Evolutionary conservation across 2,888 invertebrate genomes (phyloP), one percentile per base, ranked within the genome.

Genomic region (Scaptomyza flava): DNA sequence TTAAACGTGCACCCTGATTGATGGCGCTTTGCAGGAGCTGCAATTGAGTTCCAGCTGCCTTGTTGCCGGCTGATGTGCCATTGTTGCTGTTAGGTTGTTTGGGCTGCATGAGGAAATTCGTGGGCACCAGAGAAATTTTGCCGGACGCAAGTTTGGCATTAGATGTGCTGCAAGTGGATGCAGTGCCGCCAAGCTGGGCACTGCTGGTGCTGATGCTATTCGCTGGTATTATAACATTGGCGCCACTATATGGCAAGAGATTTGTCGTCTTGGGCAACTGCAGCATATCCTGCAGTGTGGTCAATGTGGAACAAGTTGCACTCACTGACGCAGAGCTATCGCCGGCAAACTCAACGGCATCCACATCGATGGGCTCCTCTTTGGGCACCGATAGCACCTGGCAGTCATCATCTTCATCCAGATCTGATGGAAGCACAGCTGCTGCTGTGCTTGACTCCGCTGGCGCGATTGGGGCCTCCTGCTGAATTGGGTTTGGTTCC

Each of bases 51-150:
- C 72, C 77, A 0, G 72, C 33, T 9, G 60, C 33, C 42, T 81
- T 81, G 41, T 81, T 81, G 45, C 56, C 31, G 6, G 57, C 48
- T 33, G 60, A 50, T 23, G 50, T n/a, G 20, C n/a, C 20, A 50
- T 50, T 50, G 50, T 4, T 69, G 54, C 48, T 76, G 3, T 71
- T 27, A 6, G 27, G 0, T 27, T 74, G 66, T 57, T 87, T 89
- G 51, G 89, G 89, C 53, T 92, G 91, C 75, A 92, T 87, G 1
- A 92, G 83, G 34, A 92, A 91, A 67, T 92, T 92, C 0, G 92
- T 91, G 30, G 92, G 92, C n/a, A 92, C 92, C 43, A 92, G 42
- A 0, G 92, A 92, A 8, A 92, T 92, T 78, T 92, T 92, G 3
- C 90, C 86, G 4, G 79, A 72, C 9, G 79, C 66, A 17, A 80